Conservation (phyloP, 1,140 invertebrate species). For the Apis cerana region DNA sequence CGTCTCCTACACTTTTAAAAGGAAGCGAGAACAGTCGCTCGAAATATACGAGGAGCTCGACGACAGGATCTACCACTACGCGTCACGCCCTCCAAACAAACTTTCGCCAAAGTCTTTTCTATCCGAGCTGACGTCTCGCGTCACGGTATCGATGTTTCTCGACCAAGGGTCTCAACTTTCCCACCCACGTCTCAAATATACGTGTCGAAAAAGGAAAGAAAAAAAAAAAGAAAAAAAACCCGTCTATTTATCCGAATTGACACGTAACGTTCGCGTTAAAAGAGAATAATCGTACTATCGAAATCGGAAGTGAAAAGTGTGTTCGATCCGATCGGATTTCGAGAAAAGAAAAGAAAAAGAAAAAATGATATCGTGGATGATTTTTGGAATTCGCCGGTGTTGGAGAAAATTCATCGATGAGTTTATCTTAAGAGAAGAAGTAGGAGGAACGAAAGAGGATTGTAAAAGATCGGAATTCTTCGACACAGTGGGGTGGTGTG, state of each 20-base stretch:
- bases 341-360: no score
- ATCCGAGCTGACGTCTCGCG: constrained; percentile 42
- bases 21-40: constrained; percentile 22
- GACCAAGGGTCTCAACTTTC: neutral
- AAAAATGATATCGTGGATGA: no score
- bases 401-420: neutral
- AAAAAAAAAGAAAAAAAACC: neutral
- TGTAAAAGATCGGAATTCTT: constrained; percentile 51
- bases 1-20: constrained; percentile 45
- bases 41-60: constrained; percentile 45
- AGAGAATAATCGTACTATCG: neutral
- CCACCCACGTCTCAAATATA: neutral
- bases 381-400: no score
- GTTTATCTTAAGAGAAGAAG: neutral
- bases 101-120: constrained; percentile 46
- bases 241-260: neutral
- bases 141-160: constrained; percentile 46
- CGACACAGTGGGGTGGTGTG: constrained; percentile 21
- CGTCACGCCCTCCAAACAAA: constrained; percentile 44
- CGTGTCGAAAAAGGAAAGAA: neutral
- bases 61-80: constrained; percentile 32
- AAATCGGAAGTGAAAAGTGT: no score
- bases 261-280: neutral
- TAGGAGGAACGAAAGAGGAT: constrained; percentile 2
- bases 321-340: no score